phyloP scores from a whole-genome alignment of 2,888 invertebrate genomes.

The Aphodius granarius region DNA sequence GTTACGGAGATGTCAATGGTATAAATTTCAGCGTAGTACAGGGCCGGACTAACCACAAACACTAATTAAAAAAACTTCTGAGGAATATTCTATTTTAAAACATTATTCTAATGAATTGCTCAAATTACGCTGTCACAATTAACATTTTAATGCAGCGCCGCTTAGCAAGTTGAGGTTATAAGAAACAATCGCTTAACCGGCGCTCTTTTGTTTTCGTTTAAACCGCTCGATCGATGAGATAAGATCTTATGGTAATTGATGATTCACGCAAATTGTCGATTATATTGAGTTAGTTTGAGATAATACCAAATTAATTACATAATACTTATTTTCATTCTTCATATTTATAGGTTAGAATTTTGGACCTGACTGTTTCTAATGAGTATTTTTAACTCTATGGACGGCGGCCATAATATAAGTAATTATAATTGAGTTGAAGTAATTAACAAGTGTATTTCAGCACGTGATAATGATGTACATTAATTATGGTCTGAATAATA shows the following conservation, averaged over 20 bases:
- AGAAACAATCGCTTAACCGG: not conserved
- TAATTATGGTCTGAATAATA: not conserved
- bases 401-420: too few species aligned
- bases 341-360: too few species aligned
- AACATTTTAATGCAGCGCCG: constrained; percentile 2
- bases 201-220: not conserved
- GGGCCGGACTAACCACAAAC: not conserved
- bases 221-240: not conserved
- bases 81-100: not conserved
- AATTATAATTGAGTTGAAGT: too few species aligned
- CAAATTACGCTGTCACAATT: not conserved
- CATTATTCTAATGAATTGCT: not conserved
- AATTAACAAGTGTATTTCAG: not conserved
- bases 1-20: constrained; percentile 27
- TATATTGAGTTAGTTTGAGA: not conserved
- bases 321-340: too few species aligned
- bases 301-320: too few species aligned
- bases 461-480: not conserved
- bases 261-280: not conserved
- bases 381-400: too few species aligned
- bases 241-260: not conserved
- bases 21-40: not conserved
- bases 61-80: not conserved
- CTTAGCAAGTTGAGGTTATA: not conserved
- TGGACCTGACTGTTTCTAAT: too few species aligned